Conservation (phyloP, 1,140 invertebrate species). For the Himalopsyche phryganea region DNA sequence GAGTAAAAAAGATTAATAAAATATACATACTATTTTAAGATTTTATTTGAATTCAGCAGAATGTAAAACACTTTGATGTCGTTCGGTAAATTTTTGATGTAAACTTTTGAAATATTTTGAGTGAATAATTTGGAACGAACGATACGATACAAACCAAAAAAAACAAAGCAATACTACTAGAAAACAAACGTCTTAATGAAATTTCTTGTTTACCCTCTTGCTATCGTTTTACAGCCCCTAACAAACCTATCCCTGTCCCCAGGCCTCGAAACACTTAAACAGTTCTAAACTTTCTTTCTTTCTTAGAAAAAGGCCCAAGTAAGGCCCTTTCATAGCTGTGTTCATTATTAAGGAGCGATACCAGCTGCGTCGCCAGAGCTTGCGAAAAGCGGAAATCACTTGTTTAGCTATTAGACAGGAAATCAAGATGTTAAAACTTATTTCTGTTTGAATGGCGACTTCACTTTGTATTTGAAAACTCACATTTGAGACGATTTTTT, state of each 20-base stretch:
- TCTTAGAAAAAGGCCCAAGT: constrained; percentile 19
- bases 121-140: neutral
- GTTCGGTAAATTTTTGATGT: neutral
- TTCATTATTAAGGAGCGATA: constrained; percentile 24
- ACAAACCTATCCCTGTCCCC: constrained; percentile 6
- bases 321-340: constrained; percentile 3
- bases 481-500: no score
- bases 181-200: constrained; percentile 30
- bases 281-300: constrained; percentile 25
- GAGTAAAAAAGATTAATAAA: no score
- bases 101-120: neutral
- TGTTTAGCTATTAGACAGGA: constrained; percentile 6
- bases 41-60: no score
- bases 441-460: constrained; percentile 7
- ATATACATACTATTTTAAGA: no score
- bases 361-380: constrained; percentile 17
- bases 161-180: constrained; percentile 15
- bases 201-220: constrained; percentile 19
- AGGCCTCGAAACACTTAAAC: constrained; percentile 22
- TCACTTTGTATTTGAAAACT: constrained; percentile 13
- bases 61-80: no score
- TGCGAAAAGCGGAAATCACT: constrained; percentile 16
- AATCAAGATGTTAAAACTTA: constrained; percentile 23
- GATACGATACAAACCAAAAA: no score
- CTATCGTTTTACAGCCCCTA: constrained; percentile 6